Evolutionary conservation across 2,797 vertebrate species (phyloP).

Genomic region (Hydrolagus colliei): DNA sequence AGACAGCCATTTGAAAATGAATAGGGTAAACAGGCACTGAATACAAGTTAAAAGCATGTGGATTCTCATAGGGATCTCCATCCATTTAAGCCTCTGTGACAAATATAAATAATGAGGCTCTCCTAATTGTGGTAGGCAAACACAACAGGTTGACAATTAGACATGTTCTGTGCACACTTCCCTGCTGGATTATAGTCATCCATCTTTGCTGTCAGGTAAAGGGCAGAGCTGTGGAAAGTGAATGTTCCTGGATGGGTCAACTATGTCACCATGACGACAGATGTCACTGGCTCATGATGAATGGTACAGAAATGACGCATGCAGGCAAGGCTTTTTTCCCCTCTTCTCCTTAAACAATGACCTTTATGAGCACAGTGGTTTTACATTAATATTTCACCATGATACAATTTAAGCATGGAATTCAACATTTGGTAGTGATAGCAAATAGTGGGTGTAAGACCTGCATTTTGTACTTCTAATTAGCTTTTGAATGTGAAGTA

Average conservation of each 20-base stretch:
- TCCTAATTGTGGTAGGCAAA: conserved; percentile 24
- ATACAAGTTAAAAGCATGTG: conserved; percentile 4
- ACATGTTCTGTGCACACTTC: conserved; percentile 57
- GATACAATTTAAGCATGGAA: neutral
- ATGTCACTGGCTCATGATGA: conserved; percentile 46
- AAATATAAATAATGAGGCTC: conserved; percentile 3
- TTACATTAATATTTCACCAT: neutral
- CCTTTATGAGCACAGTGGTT: neutral
- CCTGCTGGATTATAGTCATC: conserved; percentile 57
- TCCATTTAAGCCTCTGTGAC: neutral
- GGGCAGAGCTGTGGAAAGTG: conserved; percentile 59
- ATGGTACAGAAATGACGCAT: neutral
- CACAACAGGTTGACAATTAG: conserved; percentile 50
- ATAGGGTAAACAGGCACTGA: neutral
- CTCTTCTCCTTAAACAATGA: neutral
- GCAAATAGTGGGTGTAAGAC: neutral
- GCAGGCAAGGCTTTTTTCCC: neutral
- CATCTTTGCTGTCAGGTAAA: conserved; percentile 63
- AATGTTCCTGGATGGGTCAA: conserved; percentile 54
- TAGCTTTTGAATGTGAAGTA: neutral
- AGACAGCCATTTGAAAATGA: neutral
- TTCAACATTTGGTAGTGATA: neutral
- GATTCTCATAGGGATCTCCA: neutral
- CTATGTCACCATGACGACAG: conserved; percentile 57
- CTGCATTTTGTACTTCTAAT: neutral